Evolutionary conservation across 2,888 invertebrate species (phyloP), one percentile per base, ranked within the genome.

Genomic region (Acrocera orbiculus): DNA sequence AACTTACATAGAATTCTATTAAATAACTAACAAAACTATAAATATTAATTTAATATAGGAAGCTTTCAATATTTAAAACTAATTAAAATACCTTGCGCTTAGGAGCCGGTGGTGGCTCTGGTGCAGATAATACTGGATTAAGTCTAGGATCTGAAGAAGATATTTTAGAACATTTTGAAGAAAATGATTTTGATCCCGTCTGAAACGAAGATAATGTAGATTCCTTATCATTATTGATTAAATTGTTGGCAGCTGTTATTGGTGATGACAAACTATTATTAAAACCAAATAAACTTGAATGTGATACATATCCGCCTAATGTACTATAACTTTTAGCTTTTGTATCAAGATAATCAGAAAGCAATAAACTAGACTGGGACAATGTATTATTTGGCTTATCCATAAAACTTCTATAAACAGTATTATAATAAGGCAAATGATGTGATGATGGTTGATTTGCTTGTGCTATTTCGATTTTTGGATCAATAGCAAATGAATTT

Each of bases 341-440:
- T 1, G 54, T 52, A 9, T 57, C 59, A 41, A 56, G 43, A 38
- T 53, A 58, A 20, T 58, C 57, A 9, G 54, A 50, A 16, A 56
- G 36, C 13, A 53, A 47, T 15, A 51, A 43, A 39, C 43, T 49
- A 32, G 29, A 30, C 2, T 38, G 28, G 7, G 42, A 42, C 8
- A 19, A 5, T 17, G 35, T 11, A 7, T n/a, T n/a, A n/a, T n/a
- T n/a, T n/a, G n/a, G n/a, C 57, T 58, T 34, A 59, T 70, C 69
- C 59, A 70, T 56, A 56, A 67, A 48, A 59, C 61, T 48, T 54
- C 65, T 46, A 62, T 59, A 59, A 14, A 59, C 55, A 5, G 58
- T 56, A 34, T 57, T 58, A 32, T 56, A 58, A 27, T 51, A 57
- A 3, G 57, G 56, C 35, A 57, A 39, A 39, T 45, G 46, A 17